Evolutionary conservation across 2,888 invertebrate genomes (phyloP).

Genomic region (Sceliomorpha sp.): DNA sequence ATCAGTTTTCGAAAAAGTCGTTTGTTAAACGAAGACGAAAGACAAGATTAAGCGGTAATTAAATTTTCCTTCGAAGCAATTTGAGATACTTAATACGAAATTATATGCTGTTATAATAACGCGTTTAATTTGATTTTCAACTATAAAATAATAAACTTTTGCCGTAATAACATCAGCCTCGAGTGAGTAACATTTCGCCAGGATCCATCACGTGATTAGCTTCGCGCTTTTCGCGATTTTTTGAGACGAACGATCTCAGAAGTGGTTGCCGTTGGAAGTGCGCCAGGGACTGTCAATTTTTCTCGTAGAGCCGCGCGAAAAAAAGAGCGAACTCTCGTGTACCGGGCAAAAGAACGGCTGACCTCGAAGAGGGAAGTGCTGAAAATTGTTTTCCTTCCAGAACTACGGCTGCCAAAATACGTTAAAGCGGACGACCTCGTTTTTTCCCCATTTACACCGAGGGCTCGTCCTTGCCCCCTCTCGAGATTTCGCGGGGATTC

Average conservation of each 20-base stretch:
- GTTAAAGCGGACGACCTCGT: slow-evolving; percentile 41
- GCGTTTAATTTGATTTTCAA: too few relatives aligned
- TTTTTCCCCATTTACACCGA: slow-evolving; percentile 3
- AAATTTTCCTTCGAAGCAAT: too few relatives aligned
- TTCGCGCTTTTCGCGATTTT: slow-evolving; percentile 20
- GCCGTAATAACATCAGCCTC: too few relatives aligned
- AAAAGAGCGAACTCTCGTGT: slow-evolving; percentile 22
- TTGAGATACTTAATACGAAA: too few relatives aligned
- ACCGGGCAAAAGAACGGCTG: slow-evolving; percentile 29
- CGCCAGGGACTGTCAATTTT: slow-evolving; percentile 47
- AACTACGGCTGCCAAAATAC: slow-evolving; percentile 27
- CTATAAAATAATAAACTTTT: too few relatives aligned
- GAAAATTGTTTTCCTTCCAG: slow-evolving; percentile 39
- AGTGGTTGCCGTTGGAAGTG: slow-evolving; percentile 29
- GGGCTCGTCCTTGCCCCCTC: background rate
- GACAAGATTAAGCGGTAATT: too few relatives aligned
- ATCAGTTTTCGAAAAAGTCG: too few relatives aligned
- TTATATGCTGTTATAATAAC: too few relatives aligned
- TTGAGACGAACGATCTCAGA: slow-evolving; percentile 21
- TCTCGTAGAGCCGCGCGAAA: slow-evolving; percentile 19
- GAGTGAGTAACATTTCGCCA: slow-evolving; percentile 13
- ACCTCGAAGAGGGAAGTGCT: slow-evolving; percentile 28
- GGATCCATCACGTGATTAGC: slow-evolving; percentile 26
- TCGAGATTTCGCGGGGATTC: background rate
- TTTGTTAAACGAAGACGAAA: too few relatives aligned